Conservation (phyloP, 1,140 invertebrate species). For the Cryptotermes secundus region DNA sequence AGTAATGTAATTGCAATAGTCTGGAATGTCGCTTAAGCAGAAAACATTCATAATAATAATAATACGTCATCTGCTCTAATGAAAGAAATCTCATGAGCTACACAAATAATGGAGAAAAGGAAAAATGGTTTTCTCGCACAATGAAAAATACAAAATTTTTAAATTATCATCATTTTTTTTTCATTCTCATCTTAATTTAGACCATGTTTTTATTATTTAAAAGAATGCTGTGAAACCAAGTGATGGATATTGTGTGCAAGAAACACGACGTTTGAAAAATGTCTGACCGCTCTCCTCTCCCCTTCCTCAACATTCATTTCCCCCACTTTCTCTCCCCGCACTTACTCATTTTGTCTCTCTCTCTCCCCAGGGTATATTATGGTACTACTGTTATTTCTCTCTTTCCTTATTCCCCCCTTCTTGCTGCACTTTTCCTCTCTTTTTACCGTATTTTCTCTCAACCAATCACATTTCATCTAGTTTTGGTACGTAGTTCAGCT, state of each 20-base stretch:
- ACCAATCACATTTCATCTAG: slow-evolving; percentile 28
- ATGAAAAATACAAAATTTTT: not conserved
- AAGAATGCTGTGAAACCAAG: slow-evolving; percentile 26
- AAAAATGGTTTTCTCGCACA: not conserved
- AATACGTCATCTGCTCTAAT: too few species aligned
- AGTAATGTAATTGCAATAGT: too few species aligned
- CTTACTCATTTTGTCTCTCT: not conserved
- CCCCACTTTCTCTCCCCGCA: slow-evolving; percentile 16
- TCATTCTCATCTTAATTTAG: not conserved
- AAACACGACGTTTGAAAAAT: slow-evolving; percentile 34
- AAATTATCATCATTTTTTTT: not conserved
- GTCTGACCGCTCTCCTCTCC: slow-evolving; percentile 19
- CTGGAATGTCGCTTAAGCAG: too few species aligned
- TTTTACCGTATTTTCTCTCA: slow-evolving; percentile 28
- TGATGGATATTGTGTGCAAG: slow-evolving; percentile 32
- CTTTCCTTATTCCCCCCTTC: not conserved
- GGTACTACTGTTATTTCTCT: not conserved
- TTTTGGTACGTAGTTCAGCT: slow-evolving; percentile 33
- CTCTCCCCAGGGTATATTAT: slow-evolving; percentile 12
- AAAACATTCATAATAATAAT: too few species aligned
- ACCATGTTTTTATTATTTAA: slow-evolving; percentile 18
- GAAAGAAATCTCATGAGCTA: too few species aligned
- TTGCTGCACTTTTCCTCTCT: not conserved
- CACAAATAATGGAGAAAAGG: not conserved
- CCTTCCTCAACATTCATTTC: slow-evolving; percentile 5